Conservation (phyloP, 2,113 vertebrate species). For the Sebastes fasciatus region DNA sequence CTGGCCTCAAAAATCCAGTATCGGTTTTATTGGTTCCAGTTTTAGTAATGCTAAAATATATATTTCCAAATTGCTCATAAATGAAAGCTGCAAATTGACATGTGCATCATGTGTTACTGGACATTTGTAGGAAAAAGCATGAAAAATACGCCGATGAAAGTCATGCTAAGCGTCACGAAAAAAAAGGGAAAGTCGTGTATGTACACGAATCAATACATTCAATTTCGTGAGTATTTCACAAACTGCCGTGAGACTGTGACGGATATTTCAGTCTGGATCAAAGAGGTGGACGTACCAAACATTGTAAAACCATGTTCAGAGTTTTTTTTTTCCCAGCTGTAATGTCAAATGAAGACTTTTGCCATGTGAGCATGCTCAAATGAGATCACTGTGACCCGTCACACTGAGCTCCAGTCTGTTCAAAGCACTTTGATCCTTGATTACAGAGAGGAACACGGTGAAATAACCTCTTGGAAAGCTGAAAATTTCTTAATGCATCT, state of each 20-base stretch:
- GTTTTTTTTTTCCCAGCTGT: too few species aligned
- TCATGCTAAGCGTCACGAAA: too few species aligned
- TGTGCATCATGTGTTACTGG: too few species aligned
- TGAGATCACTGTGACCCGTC: neutral
- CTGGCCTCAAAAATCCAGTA: neutral
- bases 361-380: neutral
- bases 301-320: neutral
- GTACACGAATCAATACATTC: too few species aligned
- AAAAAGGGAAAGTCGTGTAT: too few species aligned
- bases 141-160: too few species aligned
- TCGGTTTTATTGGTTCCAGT: neutral
- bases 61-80: neutral
- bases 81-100: too few species aligned
- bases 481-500: neutral
- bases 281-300: neutral
- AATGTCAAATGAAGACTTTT: too few species aligned
- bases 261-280: neutral
- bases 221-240: too few species aligned
- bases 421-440: neutral
- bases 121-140: too few species aligned
- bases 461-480: neutral
- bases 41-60: neutral
- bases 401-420: neutral
- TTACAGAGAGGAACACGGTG: neutral
- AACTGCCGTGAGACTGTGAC: too few species aligned